Conservation (phyloP, 2,113 vertebrate genomes). For the Leucopsar rothschildi region DNA sequence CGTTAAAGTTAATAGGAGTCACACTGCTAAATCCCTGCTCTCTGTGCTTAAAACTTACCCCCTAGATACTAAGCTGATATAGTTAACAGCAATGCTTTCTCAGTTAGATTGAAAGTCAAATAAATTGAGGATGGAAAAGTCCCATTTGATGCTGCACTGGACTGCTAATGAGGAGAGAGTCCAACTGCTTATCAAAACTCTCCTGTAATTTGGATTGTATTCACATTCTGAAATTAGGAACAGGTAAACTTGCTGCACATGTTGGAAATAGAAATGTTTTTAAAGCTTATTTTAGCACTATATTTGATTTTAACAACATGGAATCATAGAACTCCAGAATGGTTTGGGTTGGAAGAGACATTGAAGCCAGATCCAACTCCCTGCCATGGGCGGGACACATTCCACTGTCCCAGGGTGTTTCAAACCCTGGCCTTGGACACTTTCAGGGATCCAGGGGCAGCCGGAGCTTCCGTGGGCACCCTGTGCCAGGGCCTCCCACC, state of each 20-base stretch:
- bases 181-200: not conserved
- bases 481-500: not conserved
- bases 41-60: conserved; percentile 28
- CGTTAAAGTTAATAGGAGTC: conserved; percentile 55
- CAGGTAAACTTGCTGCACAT: not conserved
- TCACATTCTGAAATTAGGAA: not conserved
- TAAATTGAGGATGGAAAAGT: conserved; percentile 2
- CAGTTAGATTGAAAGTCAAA: conserved; percentile 32
- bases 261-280: not conserved
- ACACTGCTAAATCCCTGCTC: conserved; percentile 46
- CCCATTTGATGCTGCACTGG: conserved; percentile 3
- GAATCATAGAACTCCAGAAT: not conserved
- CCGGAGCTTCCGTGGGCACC: not conserved
- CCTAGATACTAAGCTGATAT: conserved; percentile 49
- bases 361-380: not conserved
- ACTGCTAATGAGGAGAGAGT: conserved; percentile 9
- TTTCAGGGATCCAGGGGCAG: not conserved
- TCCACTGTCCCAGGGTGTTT: accelerated
- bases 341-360: not conserved
- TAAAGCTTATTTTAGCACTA: not conserved
- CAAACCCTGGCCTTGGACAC: not conserved
- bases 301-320: not conserved
- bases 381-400: not conserved
- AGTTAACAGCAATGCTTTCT: conserved; percentile 37
- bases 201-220: not conserved